A percentile compares a stretch with the other conserved stretches of the same genome.
These are phyloP conservation scores for Parotocinclus haroldoi DNA, from an alignment of 2,797 vertebrate species.

Conservation along the genomic window DNA sequence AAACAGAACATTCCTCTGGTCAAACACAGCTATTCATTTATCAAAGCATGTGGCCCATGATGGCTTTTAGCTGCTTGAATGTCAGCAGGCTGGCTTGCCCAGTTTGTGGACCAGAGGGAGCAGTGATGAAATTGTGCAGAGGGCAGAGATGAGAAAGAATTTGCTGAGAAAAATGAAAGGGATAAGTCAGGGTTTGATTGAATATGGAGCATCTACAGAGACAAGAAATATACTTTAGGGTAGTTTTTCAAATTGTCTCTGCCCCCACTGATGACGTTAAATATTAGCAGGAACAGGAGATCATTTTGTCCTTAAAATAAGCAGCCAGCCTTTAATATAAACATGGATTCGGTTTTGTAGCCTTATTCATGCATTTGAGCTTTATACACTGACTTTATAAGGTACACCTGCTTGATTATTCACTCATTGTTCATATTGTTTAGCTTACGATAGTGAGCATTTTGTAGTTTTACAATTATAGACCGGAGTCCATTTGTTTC, in stretches of 20 bases:
- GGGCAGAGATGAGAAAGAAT: conserved; percentile 25
- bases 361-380: no score
- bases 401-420: no score
- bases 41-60: conserved; percentile 4
- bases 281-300: conserved; percentile 64
- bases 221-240: conserved; percentile 74
- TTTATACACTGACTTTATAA: no score
- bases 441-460: no score
- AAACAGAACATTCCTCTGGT: neutral
- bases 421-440: no score
- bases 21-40: conserved; percentile 15
- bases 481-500: no score
- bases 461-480: no score
- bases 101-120: conserved; percentile 19
- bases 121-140: conserved; percentile 26
- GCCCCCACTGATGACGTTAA: conserved; percentile 54
- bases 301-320: conserved; percentile 59
- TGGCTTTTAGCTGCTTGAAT: conserved; percentile 11
- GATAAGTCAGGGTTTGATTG: conserved; percentile 75
- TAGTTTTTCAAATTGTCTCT: conserved; percentile 52
- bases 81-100: conserved; percentile 16
- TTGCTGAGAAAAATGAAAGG: conserved; percentile 53
- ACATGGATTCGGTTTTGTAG: conserved; percentile 50
- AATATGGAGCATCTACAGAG: conserved; percentile 66
- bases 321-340: conserved; percentile 70